phyloP scores from a whole-genome alignment of 2,113 vertebrate species.

The Thalassarche chlororhynchos region DNA sequence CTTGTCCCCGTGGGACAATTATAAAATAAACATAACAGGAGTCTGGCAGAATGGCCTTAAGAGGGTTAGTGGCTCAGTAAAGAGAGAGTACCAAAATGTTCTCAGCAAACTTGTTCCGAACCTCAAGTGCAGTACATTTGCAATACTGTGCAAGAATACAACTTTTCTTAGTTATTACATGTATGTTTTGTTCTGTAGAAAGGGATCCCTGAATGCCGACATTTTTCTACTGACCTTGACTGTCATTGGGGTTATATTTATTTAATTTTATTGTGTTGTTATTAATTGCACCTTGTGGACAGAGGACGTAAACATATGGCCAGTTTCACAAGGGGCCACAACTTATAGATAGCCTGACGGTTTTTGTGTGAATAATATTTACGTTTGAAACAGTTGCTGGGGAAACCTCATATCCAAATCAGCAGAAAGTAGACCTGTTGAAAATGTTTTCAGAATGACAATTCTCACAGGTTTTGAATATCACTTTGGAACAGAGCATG shows the following conservation, averaged over 20 bases:
- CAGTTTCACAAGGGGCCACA: conserved; percentile 61
- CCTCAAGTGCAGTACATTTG: conserved; percentile 54
- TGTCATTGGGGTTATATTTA: conserved; percentile 77
- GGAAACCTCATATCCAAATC: conserved; percentile 57
- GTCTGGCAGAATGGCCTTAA: conserved; percentile 75
- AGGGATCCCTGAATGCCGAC: conserved; percentile 56
- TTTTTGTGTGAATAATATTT: conserved; percentile 62
- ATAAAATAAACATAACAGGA: conserved; percentile 63
- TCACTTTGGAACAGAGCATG: neutral
- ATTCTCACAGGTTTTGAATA: neutral
- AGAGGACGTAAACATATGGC: conserved; percentile 39
- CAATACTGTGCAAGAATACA: conserved; percentile 53
- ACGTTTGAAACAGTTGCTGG: conserved; percentile 66
- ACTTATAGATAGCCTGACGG: conserved; percentile 59
- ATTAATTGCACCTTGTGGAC: conserved; percentile 75
- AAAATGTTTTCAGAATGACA: neutral
- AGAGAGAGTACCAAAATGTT: conserved; percentile 63
- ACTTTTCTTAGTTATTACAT: conserved; percentile 52
- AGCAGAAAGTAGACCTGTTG: conserved; percentile 15
- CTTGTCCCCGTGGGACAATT: conserved; percentile 92
- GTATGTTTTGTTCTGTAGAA: conserved; percentile 65
- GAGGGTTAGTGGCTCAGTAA: conserved; percentile 64
- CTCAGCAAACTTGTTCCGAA: conserved; percentile 41
- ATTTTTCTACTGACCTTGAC: conserved; percentile 70
- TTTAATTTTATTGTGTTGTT: conserved; percentile 80